Base-by-base conservation (phyloP, 2,888 invertebrate genomes). In the Phorcus lineatus region DNA sequence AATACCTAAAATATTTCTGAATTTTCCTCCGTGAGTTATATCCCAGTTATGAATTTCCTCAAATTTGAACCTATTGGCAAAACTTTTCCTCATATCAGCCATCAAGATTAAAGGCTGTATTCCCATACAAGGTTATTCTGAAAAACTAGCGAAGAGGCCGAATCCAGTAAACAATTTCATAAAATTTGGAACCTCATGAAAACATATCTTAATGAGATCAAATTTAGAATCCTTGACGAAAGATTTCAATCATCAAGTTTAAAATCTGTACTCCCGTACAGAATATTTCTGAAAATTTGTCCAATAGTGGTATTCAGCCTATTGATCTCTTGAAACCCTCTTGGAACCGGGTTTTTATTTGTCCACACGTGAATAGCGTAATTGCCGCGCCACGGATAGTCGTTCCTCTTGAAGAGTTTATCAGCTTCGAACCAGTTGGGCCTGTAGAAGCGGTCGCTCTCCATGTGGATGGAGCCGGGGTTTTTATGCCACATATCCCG, bases 351-450 rank as follows among this genome's bases (percentile, higher is more conserved):
- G 55, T 82, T 81, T 4, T 52, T 54, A 53, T 79, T 78, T 24
- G 79, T 82, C 85, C 85, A 85, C 13, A 84, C 79, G 52, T 85
- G 85, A 13, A 85, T 77, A 0, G 84, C 85, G 62, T 82, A 79
- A 67, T 82, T 84, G 13, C 82, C 74, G 4, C 66, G 66, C 85
- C 85, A 85, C 13, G 81, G 81, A 57, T 81, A 84, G 53, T 83
- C 84, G 17, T 67, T 74, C 7, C 77, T 24, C 54, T 81, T 81
- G 66, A 83, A 84, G 16, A 85, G 76, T 11, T 79, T 74, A 9
- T 85, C 80, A 13, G 80, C 62, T 53, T 84, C 82, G 80, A 80
- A 84, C 84, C 83, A 86, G 79, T 83, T 84, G 19, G 84, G 86
- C 2, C 80, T 24, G 66, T 86, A 86, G 19, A 84, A 62, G 24